phyloP scores from a whole-genome alignment of 2,888 invertebrate genomes.

The Podotricha telesiphe region DNA sequence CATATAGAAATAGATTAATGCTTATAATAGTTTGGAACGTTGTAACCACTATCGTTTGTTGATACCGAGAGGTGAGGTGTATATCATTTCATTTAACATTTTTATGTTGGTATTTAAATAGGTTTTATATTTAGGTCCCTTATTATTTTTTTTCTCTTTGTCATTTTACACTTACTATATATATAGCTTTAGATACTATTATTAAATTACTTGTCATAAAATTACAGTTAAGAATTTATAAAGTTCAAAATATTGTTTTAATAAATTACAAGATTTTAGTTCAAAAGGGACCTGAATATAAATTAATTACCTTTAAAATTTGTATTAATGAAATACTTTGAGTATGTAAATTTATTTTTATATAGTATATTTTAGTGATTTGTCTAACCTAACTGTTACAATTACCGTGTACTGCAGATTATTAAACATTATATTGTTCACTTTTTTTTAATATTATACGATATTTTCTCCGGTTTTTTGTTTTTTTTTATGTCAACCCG shows the following conservation, averaged over 20 bases:
- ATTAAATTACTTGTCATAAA: neutral
- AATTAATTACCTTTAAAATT: neutral
- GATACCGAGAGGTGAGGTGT: slow-evolving; percentile 1
- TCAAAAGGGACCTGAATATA: slow-evolving; percentile 13
- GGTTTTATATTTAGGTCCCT: slow-evolving; percentile 11
- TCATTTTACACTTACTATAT: neutral
- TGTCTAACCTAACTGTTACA: slow-evolving; percentile 32
- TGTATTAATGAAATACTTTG: slow-evolving; percentile 18
- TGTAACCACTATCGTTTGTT: neutral
- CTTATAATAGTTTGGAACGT: slow-evolving; percentile 14
- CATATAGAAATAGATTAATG: slow-evolving; percentile 2
- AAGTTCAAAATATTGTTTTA: too few relatives aligned
- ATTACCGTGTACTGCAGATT: slow-evolving; percentile 24
- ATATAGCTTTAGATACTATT: too few relatives aligned
- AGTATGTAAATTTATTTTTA: slow-evolving; percentile 29
- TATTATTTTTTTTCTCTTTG: neutral
- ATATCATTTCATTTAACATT: slow-evolving; percentile 7
- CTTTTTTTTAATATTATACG: slow-evolving; percentile 18
- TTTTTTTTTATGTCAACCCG: too few relatives aligned
- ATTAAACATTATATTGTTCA: slow-evolving; percentile 18
- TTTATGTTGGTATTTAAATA: slow-evolving; percentile 12
- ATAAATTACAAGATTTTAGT: neutral
- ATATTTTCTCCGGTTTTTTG: slow-evolving; percentile 7
- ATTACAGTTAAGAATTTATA: too few relatives aligned
- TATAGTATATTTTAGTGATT: slow-evolving; percentile 29